Evolutionary conservation across 2,113 vertebrate species (phyloP).

Genomic region (Calyptomena viridis): DNA sequence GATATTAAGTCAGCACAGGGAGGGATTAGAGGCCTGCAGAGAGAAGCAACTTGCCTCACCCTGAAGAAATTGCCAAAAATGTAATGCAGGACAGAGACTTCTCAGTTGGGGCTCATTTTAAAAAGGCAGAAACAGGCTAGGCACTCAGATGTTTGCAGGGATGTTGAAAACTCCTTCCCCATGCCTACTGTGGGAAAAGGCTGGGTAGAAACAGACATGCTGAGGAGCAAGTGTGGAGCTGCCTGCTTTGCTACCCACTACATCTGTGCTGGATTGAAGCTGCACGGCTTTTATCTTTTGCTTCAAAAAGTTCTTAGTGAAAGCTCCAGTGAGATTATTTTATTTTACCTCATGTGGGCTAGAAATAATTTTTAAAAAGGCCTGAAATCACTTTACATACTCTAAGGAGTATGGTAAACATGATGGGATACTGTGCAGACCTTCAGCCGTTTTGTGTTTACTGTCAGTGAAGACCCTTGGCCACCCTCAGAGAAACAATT

Average conservation of each 20-base stretch:
- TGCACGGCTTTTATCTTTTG: background rate
- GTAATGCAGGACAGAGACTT: background rate
- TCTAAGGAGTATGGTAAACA: background rate
- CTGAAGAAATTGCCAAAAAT: conserved; percentile 13
- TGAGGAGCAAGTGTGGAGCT: background rate
- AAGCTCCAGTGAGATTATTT: background rate
- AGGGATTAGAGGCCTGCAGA: background rate
- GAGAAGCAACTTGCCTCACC: conserved; percentile 5
- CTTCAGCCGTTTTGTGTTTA: background rate
- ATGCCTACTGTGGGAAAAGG: background rate
- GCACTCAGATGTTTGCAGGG: accelerated
- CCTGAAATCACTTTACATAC: background rate
- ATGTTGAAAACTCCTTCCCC: background rate
- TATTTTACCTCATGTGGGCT: background rate
- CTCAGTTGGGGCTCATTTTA: background rate
- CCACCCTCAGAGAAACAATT: background rate
- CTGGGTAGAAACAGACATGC: accelerated
- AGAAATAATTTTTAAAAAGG: background rate
- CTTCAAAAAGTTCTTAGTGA: background rate
- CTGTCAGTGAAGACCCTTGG: background rate
- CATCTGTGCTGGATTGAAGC: background rate
- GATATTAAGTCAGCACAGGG: background rate
- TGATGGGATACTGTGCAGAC: background rate
- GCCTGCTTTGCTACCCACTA: background rate
- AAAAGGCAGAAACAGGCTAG: background rate